Evolutionary conservation across 2,888 invertebrate genomes (phyloP), one percentile per base, ranked within the genome.

Genomic region (Zaprionus bogoriensis): DNA sequence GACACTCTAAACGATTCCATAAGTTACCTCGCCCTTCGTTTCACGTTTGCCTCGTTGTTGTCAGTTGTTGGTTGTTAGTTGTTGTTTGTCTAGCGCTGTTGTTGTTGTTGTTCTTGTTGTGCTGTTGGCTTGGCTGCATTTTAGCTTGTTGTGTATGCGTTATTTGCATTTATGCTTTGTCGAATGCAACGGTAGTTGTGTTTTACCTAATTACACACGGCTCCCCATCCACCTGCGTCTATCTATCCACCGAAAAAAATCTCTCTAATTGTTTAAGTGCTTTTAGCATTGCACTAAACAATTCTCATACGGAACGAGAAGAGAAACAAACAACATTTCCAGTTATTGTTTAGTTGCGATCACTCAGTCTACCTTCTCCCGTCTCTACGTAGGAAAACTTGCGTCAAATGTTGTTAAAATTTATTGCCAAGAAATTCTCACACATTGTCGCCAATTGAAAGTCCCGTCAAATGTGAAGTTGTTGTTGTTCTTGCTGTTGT

Each of bases 261-360:
- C 55, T 73, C 59, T 82, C 81, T 81, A 81, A 81, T 85, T 81
- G 85, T 79, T 81, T 81, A 85, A 81, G 81, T 81, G 81, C 79
- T 80, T 80, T 80, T 78, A 81, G 79, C 80, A 70, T 84, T 78
- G 75, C 51, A 65, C 84, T 74, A 84, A 84, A 74, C 77, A 74
- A 71, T 81, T 83, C 77, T 62, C 77, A 71, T 71, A 79, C 59
- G 55, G 41, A 32, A 53, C 47, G 46, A 57, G 42, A 23, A 55
- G n/a, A n/a, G 22, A 42, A 4, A 6, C 23, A 20, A 58, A 36
- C 62, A 67, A 63, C 38, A 54, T 62, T 75, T 55, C 23, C 66
- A 73, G 69, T 65, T 79, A 59, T 69, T 66, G 59, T 51, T 65
- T n/a, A n/a, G n/a, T n/a, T n/a, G n/a, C n/a, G n/a, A n/a, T 57